A percentile compares a stretch with the other conserved stretches of the same genome.
These are phyloP conservation scores for Bombycilla garrulus DNA, from an alignment of 2,113 vertebrate genomes.

Conservation along the genomic window DNA sequence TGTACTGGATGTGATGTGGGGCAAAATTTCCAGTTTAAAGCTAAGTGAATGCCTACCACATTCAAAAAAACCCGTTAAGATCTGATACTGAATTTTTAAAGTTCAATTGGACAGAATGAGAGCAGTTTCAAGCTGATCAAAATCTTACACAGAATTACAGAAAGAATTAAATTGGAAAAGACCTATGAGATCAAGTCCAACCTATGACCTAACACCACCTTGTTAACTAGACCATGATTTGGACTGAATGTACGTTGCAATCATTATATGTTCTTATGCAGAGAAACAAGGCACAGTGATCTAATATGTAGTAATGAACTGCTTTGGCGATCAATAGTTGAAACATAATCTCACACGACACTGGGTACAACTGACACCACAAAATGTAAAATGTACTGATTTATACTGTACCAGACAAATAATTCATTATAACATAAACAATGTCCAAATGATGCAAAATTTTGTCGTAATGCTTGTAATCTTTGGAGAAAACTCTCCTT, in stretches of 20 bases:
- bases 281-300: not conserved
- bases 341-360: not conserved
- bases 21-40: not conserved
- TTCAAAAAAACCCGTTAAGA: not conserved
- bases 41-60: not conserved
- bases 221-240: too few species aligned
- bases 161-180: too few species aligned
- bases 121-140: not conserved
- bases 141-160: not conserved
- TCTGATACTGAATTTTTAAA: not conserved
- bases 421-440: not conserved
- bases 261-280: not conserved
- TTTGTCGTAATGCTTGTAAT: not conserved
- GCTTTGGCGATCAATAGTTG: not conserved
- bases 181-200: too few species aligned
- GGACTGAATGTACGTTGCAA: not conserved
- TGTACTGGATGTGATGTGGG: not conserved
- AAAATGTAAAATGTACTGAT: not conserved
- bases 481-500: not conserved
- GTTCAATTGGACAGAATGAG: not conserved
- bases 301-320: not conserved
- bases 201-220: too few species aligned
- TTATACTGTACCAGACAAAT: not conserved
- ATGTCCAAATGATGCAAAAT: not conserved
- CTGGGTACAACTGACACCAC: not conserved